These are phyloP conservation scores for Crypturellus tataupa DNA, from an alignment of 2,797 vertebrate genomes.

Conservation along the genomic window DNA sequence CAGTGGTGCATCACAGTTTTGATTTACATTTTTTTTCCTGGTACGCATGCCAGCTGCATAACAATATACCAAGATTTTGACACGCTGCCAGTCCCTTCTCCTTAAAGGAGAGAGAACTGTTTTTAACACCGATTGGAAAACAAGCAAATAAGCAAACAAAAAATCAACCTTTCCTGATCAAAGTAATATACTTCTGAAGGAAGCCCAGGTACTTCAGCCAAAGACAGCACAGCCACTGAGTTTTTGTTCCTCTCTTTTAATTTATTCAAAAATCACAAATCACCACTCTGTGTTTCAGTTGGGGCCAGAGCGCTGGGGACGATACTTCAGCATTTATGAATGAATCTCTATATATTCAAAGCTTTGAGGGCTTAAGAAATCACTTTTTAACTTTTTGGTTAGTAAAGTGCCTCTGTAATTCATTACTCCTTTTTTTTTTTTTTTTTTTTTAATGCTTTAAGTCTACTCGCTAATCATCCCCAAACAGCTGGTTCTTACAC, in stretches of 20 bases:
- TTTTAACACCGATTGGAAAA: constrained; percentile 25
- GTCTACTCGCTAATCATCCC: not conserved
- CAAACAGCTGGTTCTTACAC: not conserved
- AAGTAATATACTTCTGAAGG: constrained; percentile 1
- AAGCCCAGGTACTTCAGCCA: not conserved
- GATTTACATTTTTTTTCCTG: constrained; percentile 23
- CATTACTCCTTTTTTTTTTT: not conserved
- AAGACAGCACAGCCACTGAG: not conserved
- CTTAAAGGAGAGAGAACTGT: constrained; percentile 15
- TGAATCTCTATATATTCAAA: not conserved
- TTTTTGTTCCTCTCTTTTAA: not conserved
- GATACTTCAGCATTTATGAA: not conserved
- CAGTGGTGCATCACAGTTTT: constrained; percentile 43
- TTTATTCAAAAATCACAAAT: constrained; percentile 18
- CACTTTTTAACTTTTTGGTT: not conserved
- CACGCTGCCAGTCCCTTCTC: not conserved
- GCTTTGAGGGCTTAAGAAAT: not conserved
- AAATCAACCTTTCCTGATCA: constrained; percentile 38
- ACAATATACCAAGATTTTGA: constrained; percentile 3
- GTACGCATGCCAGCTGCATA: not conserved
- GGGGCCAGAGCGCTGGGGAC: not conserved
- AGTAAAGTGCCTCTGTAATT: not conserved
- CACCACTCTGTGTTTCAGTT: not conserved
- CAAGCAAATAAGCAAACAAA: not conserved
- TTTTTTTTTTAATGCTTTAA: not conserved